Evolutionary conservation across 2,113 vertebrate genomes (phyloP).

Genomic region (Zosterops pallidus): DNA sequence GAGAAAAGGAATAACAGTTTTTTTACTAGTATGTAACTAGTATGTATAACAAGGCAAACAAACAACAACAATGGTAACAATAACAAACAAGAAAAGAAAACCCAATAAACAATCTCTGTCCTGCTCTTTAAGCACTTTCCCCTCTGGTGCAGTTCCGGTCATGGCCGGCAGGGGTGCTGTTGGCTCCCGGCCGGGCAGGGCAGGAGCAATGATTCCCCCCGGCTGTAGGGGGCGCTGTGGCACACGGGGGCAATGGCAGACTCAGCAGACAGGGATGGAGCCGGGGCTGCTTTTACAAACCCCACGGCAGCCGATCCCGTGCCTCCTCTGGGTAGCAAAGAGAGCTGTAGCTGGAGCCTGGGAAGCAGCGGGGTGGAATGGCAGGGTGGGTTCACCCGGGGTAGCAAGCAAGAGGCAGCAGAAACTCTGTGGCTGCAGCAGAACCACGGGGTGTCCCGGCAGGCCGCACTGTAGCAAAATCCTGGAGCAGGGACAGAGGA

Average conservation of each 20-base stretch:
- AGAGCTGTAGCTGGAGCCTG: neutral
- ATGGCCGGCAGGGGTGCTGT: neutral
- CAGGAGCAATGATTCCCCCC: neutral
- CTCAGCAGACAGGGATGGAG: neutral
- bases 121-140: neutral
- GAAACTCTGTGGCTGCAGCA: neutral
- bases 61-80: neutral
- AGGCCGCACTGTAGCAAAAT: neutral
- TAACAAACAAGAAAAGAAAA: neutral
- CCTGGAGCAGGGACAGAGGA: no score
- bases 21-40: neutral
- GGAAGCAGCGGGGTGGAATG: neutral
- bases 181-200: neutral
- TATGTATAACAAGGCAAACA: neutral
- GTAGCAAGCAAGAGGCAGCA: neutral
- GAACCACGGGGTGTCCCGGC: rapidly evolving
- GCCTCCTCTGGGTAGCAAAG: no score
- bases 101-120: neutral
- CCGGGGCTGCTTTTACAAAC: no score
- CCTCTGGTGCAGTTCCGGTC: neutral
- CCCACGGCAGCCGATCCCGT: rapidly evolving
- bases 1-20: neutral
- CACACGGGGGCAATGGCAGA: rapidly evolving
- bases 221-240: neutral
- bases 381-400: neutral